These are phyloP conservation scores for Phataginus tetradactyla DNA, from an alignment of 2,797 vertebrate species.

Conservation along the genomic window DNA sequence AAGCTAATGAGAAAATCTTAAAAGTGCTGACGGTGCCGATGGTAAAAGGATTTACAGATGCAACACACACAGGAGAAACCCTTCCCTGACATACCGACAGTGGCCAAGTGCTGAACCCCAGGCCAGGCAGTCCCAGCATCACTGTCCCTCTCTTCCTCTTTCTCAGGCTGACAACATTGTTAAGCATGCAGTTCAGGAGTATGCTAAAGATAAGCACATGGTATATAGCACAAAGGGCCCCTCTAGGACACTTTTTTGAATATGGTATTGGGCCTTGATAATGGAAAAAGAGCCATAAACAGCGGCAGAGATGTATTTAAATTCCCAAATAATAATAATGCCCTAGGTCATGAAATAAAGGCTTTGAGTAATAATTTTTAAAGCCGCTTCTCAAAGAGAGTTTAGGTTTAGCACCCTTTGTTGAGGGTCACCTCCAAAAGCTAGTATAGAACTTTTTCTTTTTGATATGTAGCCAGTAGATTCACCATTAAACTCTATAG, in stretches of 20 bases:
- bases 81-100: not conserved
- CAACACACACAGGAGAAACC: not conserved
- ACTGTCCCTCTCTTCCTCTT: conserved; percentile 20
- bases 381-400: conserved; percentile 15
- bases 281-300: conserved; percentile 19
- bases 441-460: not conserved
- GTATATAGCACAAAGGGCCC: not conserved
- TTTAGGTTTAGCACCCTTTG: not conserved
- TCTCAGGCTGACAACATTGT: not conserved
- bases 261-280: not conserved
- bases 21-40: not conserved
- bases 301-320: conserved; percentile 13
- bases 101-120: not conserved
- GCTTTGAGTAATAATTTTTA: conserved; percentile 38
- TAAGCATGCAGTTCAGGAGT: not conserved
- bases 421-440: not conserved
- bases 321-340: conserved; percentile 8
- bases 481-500: not conserved
- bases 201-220: not conserved
- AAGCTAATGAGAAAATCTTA: conserved; percentile 32
- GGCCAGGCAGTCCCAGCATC: not conserved
- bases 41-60: not conserved
- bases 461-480: not conserved
- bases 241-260: not conserved
- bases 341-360: conserved; percentile 33